These are phyloP conservation scores for Marmota flaviventris DNA, from an alignment of 2,113 vertebrate genomes.

Conservation along the genomic window DNA sequence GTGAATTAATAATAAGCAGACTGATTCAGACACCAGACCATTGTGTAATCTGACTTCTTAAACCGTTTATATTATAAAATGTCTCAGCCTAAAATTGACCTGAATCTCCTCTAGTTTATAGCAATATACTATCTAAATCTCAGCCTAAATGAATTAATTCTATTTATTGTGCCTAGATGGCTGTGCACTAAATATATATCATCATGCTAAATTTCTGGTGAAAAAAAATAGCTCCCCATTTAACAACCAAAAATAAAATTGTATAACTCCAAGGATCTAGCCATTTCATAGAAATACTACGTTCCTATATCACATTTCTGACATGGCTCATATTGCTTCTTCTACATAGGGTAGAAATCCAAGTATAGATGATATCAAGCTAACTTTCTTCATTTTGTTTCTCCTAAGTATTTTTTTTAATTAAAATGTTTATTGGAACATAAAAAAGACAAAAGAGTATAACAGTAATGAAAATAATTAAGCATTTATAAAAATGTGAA, in stretches of 20 bases:
- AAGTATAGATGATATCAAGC: background rate
- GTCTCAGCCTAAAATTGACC: background rate
- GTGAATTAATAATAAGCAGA: background rate
- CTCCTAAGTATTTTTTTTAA: too few species aligned
- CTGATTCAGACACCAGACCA: background rate
- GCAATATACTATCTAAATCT: background rate
- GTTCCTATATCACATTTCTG: background rate
- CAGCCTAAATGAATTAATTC: background rate
- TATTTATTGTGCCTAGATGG: background rate
- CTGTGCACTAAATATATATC: background rate
- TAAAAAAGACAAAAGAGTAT: background rate
- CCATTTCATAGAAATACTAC: background rate
- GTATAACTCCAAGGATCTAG: background rate
- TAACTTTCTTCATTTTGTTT: background rate
- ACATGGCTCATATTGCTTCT: background rate
- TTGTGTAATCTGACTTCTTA: background rate
- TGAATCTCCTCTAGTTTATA: background rate
- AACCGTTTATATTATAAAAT: background rate
- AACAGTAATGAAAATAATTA: background rate
- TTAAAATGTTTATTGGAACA: background rate
- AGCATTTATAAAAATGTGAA: background rate
- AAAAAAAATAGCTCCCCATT: background rate
- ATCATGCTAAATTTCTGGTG: background rate
- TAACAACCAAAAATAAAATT: background rate
- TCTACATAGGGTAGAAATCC: background rate